Percentiles rank a stretch among this genome's conserved stretches.
These are phyloP conservation scores for Leucoraja ocellata DNA, from an alignment of 2,797 vertebrate genomes.

Conservation along the genomic window DNA sequence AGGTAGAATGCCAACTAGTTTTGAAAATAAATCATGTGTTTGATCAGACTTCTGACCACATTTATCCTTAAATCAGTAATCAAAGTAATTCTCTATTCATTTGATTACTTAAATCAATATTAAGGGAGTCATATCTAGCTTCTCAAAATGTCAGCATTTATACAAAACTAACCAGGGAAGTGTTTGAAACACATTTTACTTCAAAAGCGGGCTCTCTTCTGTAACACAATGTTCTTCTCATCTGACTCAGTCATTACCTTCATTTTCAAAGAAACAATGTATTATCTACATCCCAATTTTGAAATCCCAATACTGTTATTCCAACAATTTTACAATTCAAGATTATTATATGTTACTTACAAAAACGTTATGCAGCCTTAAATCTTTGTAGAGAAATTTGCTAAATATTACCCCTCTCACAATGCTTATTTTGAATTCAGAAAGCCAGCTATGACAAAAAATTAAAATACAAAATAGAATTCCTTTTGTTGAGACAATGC, in stretches of 20 bases:
- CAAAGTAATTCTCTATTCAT: neutral
- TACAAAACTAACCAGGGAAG: neutral
- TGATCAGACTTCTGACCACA: too few species aligned
- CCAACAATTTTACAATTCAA: neutral
- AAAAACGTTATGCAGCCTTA: neutral
- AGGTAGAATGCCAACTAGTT: neutral
- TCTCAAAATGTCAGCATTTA: neutral
- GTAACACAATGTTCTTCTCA: neutral
- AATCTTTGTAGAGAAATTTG: neutral
- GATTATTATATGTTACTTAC: neutral
- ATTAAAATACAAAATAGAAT: neutral
- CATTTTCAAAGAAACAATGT: neutral
- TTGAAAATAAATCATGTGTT: neutral
- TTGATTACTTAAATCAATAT: neutral
- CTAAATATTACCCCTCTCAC: constrained; percentile 2
- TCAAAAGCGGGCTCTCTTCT: neutral
- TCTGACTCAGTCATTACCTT: neutral
- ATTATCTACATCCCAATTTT: neutral
- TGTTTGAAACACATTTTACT: neutral
- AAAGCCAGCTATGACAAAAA: neutral
- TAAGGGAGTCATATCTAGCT: neutral
- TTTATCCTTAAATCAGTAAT: neutral
- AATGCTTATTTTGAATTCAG: neutral
- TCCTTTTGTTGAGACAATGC: neutral
- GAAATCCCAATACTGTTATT: constrained; percentile 8